Conservation (phyloP, 2,113 vertebrate genomes). For the Grallaria varia region DNA sequence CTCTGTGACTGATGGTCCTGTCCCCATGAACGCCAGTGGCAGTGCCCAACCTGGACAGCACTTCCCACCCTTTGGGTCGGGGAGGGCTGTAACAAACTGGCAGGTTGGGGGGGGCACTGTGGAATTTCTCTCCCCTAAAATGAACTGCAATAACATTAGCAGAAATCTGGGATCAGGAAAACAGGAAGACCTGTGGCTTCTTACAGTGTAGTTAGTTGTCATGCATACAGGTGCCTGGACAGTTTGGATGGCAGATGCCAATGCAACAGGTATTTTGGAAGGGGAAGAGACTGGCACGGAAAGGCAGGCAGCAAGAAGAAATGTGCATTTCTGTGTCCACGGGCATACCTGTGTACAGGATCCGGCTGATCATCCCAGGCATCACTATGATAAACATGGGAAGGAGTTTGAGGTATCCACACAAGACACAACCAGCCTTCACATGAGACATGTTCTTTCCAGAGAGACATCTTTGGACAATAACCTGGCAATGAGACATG, state of each 20-base stretch:
- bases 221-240: background rate
- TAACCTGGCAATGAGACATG: constrained; percentile 80
- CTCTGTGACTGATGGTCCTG: background rate
- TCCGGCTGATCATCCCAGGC: constrained; percentile 94
- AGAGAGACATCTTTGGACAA: constrained; percentile 95
- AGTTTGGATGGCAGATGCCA: background rate
- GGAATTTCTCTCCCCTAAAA: background rate
- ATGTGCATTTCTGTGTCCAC: background rate
- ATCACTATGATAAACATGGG: constrained; percentile 98
- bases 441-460: constrained; percentile 96
- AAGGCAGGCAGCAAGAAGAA: background rate
- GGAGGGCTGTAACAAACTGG: background rate
- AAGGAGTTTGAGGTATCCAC: constrained; percentile 92
- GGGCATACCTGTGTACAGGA: constrained; percentile 84
- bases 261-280: background rate
- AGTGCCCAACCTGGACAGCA: background rate
- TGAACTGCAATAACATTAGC: background rate
- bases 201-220: background rate
- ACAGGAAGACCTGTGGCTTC: background rate
- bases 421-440: constrained; percentile 89
- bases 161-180: background rate
- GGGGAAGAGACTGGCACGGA: background rate
- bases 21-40: background rate
- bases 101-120: background rate
- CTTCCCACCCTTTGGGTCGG: background rate